Evolutionary conservation across 2,888 invertebrate genomes (phyloP).

Genomic region (Onchidella celtica): DNA sequence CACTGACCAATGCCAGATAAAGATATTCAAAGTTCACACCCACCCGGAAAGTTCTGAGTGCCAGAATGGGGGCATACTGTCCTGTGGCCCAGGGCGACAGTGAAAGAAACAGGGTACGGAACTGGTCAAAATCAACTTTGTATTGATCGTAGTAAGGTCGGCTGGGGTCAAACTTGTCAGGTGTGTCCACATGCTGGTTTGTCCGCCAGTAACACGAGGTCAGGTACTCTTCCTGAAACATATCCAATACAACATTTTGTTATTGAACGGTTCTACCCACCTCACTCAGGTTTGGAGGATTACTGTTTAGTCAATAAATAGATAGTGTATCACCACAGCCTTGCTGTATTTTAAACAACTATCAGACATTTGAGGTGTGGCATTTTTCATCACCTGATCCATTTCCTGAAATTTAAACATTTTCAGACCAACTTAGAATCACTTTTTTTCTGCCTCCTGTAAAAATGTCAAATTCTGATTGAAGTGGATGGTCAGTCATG

Average conservation of each 20-base stretch:
- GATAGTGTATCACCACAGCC: too few species aligned
- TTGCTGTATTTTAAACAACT: too few species aligned
- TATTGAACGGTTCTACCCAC: neutral
- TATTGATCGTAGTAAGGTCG: slow-evolving; percentile 92
- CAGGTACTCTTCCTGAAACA: slow-evolving; percentile 88
- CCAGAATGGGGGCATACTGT: slow-evolving; percentile 88
- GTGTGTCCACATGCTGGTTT: slow-evolving; percentile 82
- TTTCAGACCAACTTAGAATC: too few species aligned
- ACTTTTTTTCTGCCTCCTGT: too few species aligned
- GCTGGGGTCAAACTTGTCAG: slow-evolving; percentile 84
- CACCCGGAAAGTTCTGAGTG: slow-evolving; percentile 94
- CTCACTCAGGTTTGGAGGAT: neutral
- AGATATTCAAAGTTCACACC: too few species aligned
- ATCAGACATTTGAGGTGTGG: too few species aligned
- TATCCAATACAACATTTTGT: too few species aligned
- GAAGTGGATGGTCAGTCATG: too few species aligned
- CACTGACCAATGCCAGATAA: too few species aligned
- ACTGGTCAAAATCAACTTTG: slow-evolving; percentile 93
- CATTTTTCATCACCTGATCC: too few species aligned
- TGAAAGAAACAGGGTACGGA: slow-evolving; percentile 90
- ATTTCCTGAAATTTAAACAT: too few species aligned
- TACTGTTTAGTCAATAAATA: neutral
- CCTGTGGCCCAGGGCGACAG: slow-evolving; percentile 96
- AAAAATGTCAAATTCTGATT: too few species aligned
- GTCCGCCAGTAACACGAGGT: slow-evolving; percentile 79